Base-by-base conservation (phyloP, 2,888 invertebrate genomes). In the Ischnus inquisitorius region DNA sequence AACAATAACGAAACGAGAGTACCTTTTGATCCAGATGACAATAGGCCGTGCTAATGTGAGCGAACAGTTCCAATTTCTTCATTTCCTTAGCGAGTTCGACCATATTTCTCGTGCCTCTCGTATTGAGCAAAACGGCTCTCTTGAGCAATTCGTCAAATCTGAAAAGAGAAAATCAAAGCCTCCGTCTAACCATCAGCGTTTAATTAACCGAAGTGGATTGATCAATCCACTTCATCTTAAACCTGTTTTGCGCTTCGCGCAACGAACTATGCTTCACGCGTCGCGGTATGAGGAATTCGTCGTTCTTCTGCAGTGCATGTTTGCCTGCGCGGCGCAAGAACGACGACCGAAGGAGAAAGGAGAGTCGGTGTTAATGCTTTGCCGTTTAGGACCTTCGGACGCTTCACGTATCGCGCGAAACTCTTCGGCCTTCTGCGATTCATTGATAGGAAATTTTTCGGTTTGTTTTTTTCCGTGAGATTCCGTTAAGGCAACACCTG, bases 61-160 rank as follows among this genome's bases (percentile, higher is more conserved):
- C 95, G 91, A 97, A 96, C 3, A 97, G 94, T 72, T 89, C 94
- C 64, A 99, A 94, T 6, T 97, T 95, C 90, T 97, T 97, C 92
- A 96, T 95, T 86, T 95, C 95, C 90, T 96, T 96, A 68, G 97
- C 98, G 77, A 99, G 93, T 10, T 97, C 96, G 81, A 99, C 93
- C 95, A 99, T 96, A 84, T 97, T 95, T 92, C 97, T 97, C 0
- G 98, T 98, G 48, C 98, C 99, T 79, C 98, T 95, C 0, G 98
- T 97, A 94, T 99, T 99, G 93, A 99, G 95, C 76, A 98, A 94
- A 6, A 99, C 97, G 0, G 99, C 98, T 87, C 96, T 96, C 91
- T 97, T 97, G 71, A 99, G 94, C 19, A 97, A 96, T 92, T 99
- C 99, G 93, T 99, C 99, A 92, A 99, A 98, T 89, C 96, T 95